Evolutionary conservation across 1,140 invertebrate genomes (phyloP), one percentile per base, ranked within the genome.

Genomic region (Ostrea edulis): DNA sequence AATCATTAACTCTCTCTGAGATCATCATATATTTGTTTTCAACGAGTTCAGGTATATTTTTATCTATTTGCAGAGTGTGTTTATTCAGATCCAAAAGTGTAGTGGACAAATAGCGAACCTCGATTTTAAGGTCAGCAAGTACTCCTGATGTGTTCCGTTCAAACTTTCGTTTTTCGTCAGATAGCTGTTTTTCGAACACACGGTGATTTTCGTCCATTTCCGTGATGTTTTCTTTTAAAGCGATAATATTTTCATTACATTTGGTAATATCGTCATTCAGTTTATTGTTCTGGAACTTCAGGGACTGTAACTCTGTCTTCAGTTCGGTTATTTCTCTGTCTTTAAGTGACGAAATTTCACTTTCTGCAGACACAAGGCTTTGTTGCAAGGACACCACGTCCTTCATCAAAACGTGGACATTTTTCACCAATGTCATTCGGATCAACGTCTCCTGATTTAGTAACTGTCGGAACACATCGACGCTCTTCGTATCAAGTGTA

Each of bases 341-440:
- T 58, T 58, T 58, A 14, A 58, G 55, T 5, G 12, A 58, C 14
- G 55, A 58, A 58, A 58, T 58, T 20, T 58, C 55, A 20, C 55
- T 58, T 58, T 58, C 55, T 11, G 55, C 14, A 25, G 29, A 25
- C 22, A 35, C 22, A 71, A 71, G 68, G 29, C 68, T 44, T 35
- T 29, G 22, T 14, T 71, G 22, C 4, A 17, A 12, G 68, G 29
- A 35, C 8, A 29, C 29, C 22, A 71, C 14, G 68, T 71, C 68
- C 12, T 35, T 14, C 12, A 71, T 35, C 22, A 71, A 35, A 25
- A 25, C 68, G 14, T 71, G 68, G 22, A 71, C 68, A 35, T 71
- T 71, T 29, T 71, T 71, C 12, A 71, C 68, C 68, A 71, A 71
- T 29, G 68, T 35, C 22, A 71, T 25, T 25, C 68, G 68, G 29